A percentile compares a stretch with the other conserved stretches of the same genome.
These are phyloP conservation scores for Perithous albicinctus DNA, from an alignment of 2,888 invertebrate species.

Conservation along the genomic window DNA sequence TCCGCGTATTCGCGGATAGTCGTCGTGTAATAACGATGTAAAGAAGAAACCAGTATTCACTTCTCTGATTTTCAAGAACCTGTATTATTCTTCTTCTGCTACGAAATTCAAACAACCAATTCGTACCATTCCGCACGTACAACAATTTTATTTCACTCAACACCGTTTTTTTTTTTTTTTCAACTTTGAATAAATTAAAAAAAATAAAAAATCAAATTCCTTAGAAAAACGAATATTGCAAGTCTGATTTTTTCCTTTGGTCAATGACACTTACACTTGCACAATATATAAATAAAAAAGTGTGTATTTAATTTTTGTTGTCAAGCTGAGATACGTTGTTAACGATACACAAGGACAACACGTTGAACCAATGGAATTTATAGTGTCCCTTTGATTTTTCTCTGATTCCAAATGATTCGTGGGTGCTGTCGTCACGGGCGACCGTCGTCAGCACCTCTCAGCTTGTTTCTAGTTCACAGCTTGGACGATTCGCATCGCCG, in stretches of 20 bases:
- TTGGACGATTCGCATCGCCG: constrained; percentile 70
- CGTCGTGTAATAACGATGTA: not conserved
- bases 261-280: constrained; percentile 6
- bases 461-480: constrained; percentile 72
- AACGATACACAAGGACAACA: not conserved
- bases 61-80: not conserved
- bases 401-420: constrained; percentile 27
- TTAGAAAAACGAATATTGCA: not conserved
- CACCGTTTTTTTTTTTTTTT: constrained; percentile 12
- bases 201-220: not conserved
- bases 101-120: constrained; percentile 18
- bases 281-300: not conserved
- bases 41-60: constrained; percentile 20
- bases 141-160: constrained; percentile 34
- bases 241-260: not conserved
- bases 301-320: not conserved
- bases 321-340: not conserved
- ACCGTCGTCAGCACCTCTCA: constrained; percentile 70
- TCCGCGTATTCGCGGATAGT: constrained; percentile 31
- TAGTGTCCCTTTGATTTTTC: not conserved
- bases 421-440: constrained; percentile 64
- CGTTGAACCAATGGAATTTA: not conserved
- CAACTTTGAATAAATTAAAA: constrained; percentile 6
- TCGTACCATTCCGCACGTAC: constrained; percentile 60
- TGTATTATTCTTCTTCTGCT: constrained; percentile 3